Evolutionary conservation across 1,140 invertebrate species (phyloP).

Genomic region (Microplitis demolitor): DNA sequence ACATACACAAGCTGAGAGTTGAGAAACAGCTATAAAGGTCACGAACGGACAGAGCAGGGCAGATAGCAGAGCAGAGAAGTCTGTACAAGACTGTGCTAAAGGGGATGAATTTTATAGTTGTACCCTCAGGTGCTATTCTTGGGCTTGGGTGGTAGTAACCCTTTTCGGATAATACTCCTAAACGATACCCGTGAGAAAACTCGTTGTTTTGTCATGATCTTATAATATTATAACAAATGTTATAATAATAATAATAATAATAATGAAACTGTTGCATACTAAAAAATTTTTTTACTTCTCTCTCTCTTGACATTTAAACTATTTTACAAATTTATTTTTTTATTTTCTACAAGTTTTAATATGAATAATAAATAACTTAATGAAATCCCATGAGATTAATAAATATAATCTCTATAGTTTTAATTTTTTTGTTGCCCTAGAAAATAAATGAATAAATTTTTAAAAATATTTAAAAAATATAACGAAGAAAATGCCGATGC

Average conservation of each 20-base stretch:
- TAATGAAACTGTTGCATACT: constrained; percentile 40
- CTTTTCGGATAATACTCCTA: constrained; percentile 58
- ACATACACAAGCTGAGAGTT: constrained; percentile 10
- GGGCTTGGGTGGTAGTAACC: constrained; percentile 40
- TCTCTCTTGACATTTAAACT: too few relatives aligned
- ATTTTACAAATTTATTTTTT: too few relatives aligned
- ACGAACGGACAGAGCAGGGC: neutral
- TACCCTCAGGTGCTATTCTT: constrained; percentile 56
- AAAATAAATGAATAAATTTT: too few relatives aligned
- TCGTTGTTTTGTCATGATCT: constrained; percentile 20
- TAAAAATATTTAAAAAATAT: too few relatives aligned
- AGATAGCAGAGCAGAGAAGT: neutral
- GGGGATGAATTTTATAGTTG: constrained; percentile 33
- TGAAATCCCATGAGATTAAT: too few relatives aligned
- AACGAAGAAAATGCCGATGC: too few relatives aligned
- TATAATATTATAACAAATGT: constrained; percentile 55
- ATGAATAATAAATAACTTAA: too few relatives aligned
- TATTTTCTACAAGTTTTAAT: too few relatives aligned
- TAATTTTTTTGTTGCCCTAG: too few relatives aligned
- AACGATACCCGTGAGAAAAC: constrained; percentile 51
- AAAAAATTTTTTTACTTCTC: too few relatives aligned
- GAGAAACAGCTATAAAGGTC: constrained; percentile 41
- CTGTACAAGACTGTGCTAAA: neutral
- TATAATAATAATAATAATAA: constrained; percentile 36
- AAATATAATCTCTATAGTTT: too few relatives aligned